Conservation (phyloP, 2,113 vertebrate genomes). For the Centropus bengalensis region DNA sequence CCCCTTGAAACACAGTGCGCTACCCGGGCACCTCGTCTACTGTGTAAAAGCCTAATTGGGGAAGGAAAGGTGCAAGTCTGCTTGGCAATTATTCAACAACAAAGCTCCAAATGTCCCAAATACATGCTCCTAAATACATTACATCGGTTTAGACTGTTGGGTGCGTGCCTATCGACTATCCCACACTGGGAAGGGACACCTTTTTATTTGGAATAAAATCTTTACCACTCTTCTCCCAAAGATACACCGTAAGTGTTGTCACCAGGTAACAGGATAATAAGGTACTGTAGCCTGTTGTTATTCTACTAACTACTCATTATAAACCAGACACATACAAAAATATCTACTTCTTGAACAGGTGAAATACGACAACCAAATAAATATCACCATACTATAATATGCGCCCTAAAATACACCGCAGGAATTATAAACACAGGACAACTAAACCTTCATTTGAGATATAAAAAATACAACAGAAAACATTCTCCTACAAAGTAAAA, state of each 20-base stretch:
- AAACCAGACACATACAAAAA: constrained; percentile 48
- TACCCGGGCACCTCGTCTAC: not conserved
- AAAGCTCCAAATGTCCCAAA: not conserved
- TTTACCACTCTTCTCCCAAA: constrained; percentile 53
- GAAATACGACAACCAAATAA: constrained; percentile 59
- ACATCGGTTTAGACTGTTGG: not conserved
- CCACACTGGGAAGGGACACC: constrained; percentile 25
- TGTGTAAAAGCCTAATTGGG: not conserved
- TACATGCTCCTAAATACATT: not conserved
- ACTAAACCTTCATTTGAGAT: constrained; percentile 45
- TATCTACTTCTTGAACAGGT: constrained; percentile 54
- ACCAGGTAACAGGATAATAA: constrained; percentile 72
- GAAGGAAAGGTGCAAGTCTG: not conserved
- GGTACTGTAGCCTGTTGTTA: constrained; percentile 58
- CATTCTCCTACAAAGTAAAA: constrained; percentile 52
- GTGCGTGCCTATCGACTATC: not conserved
- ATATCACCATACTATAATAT: constrained; percentile 7
- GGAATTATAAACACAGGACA: constrained; percentile 7
- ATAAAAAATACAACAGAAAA: constrained; percentile 30
- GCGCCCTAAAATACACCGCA: constrained; percentile 22
- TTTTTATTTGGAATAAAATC: constrained; percentile 31
- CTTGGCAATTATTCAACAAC: not conserved
- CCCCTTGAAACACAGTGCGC: not conserved
- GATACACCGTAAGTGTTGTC: constrained; percentile 44
- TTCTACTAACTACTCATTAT: constrained; percentile 68